Evolutionary conservation across 2,113 vertebrate species (phyloP).

Genomic region (Nettapus auritus): DNA sequence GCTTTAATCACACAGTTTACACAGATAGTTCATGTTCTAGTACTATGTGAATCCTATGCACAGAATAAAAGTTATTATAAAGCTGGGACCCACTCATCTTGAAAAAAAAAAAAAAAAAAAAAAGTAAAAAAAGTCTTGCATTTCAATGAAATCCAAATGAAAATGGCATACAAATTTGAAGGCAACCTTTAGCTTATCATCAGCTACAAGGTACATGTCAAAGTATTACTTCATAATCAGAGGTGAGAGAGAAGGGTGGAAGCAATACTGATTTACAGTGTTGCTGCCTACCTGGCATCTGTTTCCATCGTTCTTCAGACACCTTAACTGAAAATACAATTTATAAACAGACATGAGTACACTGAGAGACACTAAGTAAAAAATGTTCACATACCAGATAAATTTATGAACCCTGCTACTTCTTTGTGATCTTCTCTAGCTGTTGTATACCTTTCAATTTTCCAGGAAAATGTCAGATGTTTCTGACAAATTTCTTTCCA

Average conservation of each 20-base stretch:
- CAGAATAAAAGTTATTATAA: neutral
- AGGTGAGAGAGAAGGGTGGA: neutral
- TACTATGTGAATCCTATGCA: rapidly evolving
- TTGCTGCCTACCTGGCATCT: slow-evolving; percentile 62
- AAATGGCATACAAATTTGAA: neutral
- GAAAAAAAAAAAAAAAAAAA: neutral
- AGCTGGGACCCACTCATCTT: neutral
- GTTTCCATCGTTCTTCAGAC: slow-evolving; percentile 63
- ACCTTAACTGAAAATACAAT: slow-evolving; percentile 57
- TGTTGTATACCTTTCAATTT: neutral
- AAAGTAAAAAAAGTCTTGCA: neutral
- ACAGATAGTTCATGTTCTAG: neutral
- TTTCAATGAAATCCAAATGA: neutral
- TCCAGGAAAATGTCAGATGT: neutral
- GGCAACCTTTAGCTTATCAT: neutral
- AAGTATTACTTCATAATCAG: neutral
- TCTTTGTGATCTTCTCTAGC: neutral
- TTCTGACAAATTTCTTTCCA: neutral
- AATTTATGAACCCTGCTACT: neutral
- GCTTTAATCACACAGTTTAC: neutral
- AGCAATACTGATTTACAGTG: neutral
- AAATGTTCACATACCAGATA: neutral
- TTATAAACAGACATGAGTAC: slow-evolving; percentile 11
- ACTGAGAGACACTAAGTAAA: neutral
- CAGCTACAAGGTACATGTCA: neutral